A percentile compares a stretch with the other conserved stretches of the same genome.
phyloP scores from a whole-genome alignment of 2,888 invertebrate genomes.

The Drosophila prolongata region DNA sequence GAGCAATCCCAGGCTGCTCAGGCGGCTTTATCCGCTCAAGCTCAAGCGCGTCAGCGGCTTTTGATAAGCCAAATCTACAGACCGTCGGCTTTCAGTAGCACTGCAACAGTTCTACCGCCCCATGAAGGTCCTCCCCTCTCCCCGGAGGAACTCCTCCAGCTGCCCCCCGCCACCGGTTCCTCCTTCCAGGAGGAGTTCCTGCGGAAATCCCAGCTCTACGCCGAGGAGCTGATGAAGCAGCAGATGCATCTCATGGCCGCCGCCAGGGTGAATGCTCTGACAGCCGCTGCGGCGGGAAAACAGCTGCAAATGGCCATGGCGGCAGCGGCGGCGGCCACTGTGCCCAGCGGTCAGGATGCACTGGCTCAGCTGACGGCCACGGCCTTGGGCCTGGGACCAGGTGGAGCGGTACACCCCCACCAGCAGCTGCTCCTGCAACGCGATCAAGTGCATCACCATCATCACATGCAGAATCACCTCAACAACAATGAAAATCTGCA shows the following conservation, averaged over 20 bases:
- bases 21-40: slow-evolving; percentile 51
- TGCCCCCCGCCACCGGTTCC: slow-evolving; percentile 57
- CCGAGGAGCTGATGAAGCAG: slow-evolving; percentile 84
- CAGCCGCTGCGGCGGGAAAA: slow-evolving; percentile 83
- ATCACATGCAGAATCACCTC: slow-evolving; percentile 62
- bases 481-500: slow-evolving; percentile 84
- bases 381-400: slow-evolving; percentile 68
- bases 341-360: slow-evolving; percentile 63
- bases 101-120: slow-evolving; percentile 45
- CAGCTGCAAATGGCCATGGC: slow-evolving; percentile 80
- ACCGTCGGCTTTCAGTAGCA: slow-evolving; percentile 70
- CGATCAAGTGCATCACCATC: slow-evolving; percentile 42
- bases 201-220: slow-evolving; percentile 84
- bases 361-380: slow-evolving; percentile 82
- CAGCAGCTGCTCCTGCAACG: slow-evolving; percentile 75
- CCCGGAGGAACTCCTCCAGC: slow-evolving; percentile 13
- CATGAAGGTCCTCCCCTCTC: slow-evolving; percentile 41
- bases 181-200: slow-evolving; percentile 84
- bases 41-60: slow-evolving; percentile 66
- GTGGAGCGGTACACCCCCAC: slow-evolving; percentile 75
- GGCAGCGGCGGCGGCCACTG: slow-evolving; percentile 46
- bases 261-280: slow-evolving; percentile 82
- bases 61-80: slow-evolving; percentile 67
- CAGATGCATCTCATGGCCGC: slow-evolving; percentile 85
- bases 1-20: slow-evolving; percentile 84